These are phyloP conservation scores for Plagiodera versicolora DNA, from an alignment of 2,888 invertebrate species.

Conservation along the genomic window DNA sequence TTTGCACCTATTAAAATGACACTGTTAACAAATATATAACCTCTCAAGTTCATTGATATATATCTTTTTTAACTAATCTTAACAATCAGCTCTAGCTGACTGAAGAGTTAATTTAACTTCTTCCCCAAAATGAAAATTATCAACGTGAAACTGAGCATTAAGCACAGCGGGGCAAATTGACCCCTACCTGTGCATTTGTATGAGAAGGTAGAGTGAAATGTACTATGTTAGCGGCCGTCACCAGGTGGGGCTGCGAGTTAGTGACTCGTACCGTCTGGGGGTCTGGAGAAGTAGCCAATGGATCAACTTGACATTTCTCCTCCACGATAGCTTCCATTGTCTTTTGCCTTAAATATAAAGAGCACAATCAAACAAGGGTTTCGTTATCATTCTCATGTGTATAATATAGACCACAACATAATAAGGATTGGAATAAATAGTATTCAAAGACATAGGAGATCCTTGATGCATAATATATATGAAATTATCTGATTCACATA, in stretches of 20 bases:
- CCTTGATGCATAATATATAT: too few relatives aligned
- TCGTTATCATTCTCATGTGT: too few relatives aligned
- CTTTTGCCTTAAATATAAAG: constrained; percentile 51
- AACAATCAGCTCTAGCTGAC: too few relatives aligned
- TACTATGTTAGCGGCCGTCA: constrained; percentile 75
- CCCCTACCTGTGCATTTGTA: constrained; percentile 66
- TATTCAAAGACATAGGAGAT: too few relatives aligned
- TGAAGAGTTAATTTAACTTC: too few relatives aligned
- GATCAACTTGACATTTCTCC: constrained; percentile 77
- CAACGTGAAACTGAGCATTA: too few relatives aligned
- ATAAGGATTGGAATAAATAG: too few relatives aligned
- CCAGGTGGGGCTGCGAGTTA: constrained; percentile 58
- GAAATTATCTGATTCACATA: too few relatives aligned
- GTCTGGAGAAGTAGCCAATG: constrained; percentile 59
- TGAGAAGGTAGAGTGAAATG: constrained; percentile 77
- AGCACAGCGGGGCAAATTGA: constrained; percentile 16
- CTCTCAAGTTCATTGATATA: too few relatives aligned
- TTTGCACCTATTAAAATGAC: constrained; percentile 80
- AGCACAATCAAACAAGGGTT: not conserved
- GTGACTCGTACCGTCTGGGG: constrained; percentile 59
- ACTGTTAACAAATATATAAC: too few relatives aligned
- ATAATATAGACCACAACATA: too few relatives aligned
- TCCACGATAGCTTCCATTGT: constrained; percentile 92
- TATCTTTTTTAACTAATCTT: too few relatives aligned
- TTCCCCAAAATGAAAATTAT: not conserved